Evolutionary conservation across 2,888 invertebrate genomes (phyloP).

Genomic region (Smittia aterrima): DNA sequence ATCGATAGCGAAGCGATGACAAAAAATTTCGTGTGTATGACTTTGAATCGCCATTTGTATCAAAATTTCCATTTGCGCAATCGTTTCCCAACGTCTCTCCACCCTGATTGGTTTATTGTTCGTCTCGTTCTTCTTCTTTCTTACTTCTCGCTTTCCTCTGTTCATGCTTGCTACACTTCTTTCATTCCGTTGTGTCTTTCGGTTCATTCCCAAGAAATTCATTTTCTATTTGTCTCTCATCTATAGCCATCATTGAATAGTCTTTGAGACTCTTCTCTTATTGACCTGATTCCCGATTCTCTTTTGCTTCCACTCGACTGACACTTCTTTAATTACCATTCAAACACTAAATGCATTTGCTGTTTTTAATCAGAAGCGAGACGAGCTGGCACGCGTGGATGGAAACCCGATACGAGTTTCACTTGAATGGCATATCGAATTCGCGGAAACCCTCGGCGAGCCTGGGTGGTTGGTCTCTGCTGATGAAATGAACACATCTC

Average conservation of each 20-base stretch:
- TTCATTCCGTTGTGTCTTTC: neutral
- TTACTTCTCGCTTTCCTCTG: neutral
- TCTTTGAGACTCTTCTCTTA: neutral
- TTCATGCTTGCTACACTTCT: neutral
- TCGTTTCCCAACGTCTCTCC: constrained; percentile 26
- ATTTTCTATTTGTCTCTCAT: neutral
- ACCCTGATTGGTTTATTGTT: constrained; percentile 41
- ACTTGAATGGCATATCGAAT: constrained; percentile 34
- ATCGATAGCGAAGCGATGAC: neutral
- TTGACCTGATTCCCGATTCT: constrained; percentile 27
- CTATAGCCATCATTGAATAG: neutral
- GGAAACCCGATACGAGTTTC: constrained; percentile 17
- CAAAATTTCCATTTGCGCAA: constrained; percentile 40
- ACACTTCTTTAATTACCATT: constrained; percentile 39
- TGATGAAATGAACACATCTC: neutral
- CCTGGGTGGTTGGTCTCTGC: constrained; percentile 8
- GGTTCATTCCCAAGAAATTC: neutral
- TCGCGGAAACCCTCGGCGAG: neutral
- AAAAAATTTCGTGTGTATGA: neutral
- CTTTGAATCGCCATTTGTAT: constrained; percentile 27
- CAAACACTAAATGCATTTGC: constrained; percentile 23
- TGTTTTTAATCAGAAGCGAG: neutral
- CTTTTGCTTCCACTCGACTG: constrained; percentile 1
- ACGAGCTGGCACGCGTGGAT: constrained; percentile 33
- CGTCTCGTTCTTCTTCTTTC: constrained; percentile 18